Evolutionary conservation across 35 echinoderm and acorn worm species (phyloP), one percentile per base, ranked within the genome.

Genomic region (Patiria miniata): DNA sequence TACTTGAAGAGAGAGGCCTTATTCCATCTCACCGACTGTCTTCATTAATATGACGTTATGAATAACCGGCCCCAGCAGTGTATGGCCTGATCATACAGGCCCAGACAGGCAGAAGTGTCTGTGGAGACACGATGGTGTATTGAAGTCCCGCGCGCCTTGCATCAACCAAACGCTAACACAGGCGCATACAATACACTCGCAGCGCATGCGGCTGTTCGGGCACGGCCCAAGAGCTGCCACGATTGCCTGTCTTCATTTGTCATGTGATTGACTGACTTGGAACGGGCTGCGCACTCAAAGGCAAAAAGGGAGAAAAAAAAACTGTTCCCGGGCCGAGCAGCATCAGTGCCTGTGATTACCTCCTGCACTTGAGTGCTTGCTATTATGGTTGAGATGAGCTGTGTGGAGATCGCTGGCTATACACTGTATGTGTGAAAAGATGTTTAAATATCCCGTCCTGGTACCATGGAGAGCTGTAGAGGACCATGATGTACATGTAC

Each of bases 241-340:
- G 65, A 32, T 32, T 73, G 65, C 65, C 65, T 34, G 29, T 73
- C 65, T 73, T 73, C 65, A 73, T 73, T 73, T 73, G 65, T 73
- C 65, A 73, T 73, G 65, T 73, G 65, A 73, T 73, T 73, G 65
- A 73, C 65, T 73, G 65, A 36, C 65, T 73, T 30, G 65, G 65
- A 73, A 73, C 65, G 34, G 42, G 65, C 65, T 73, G 34, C 65
- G 34, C 65, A 73, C 65, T 73, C 65, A 14, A 73, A 26, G 28
- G 57, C 28, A 21, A 26, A 60, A 60, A 60, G 28, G 16, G 28
- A n/a, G 7, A 18, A 60, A 60, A 73, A 23, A 69, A 73, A 73
- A 73, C 22, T 73, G 65, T 73, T 47, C 22, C 65, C 1, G 34
- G 65, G 65, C 65, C 42, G 42, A 47, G 42, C 12, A 4, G 42